Conservation (phyloP, 2,888 invertebrate genomes). For the Celastrina argiolus region DNA sequence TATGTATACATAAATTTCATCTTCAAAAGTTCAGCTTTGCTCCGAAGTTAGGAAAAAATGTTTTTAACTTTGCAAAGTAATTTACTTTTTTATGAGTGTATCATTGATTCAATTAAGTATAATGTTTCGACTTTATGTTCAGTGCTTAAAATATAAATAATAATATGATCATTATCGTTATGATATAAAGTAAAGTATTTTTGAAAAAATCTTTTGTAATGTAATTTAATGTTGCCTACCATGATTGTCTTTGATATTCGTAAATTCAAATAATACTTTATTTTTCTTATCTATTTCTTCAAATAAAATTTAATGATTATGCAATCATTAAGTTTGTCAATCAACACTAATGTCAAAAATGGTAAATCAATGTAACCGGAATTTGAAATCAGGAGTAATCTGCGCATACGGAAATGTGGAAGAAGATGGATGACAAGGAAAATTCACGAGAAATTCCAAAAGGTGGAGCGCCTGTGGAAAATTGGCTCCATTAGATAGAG, state of each 20-base stretch:
- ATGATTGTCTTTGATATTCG: not conserved
- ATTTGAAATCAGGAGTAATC: conserved; percentile 74
- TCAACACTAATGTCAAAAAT: conserved; percentile 26
- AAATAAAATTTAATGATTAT: too few relatives aligned
- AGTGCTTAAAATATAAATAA: conserved; percentile 14
- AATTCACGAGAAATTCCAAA: conserved; percentile 72
- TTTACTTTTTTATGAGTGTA: conserved; percentile 37
- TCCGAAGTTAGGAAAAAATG: conserved; percentile 50
- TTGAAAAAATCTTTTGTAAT: too few relatives aligned
- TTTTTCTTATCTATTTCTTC: too few relatives aligned
- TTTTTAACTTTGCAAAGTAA: conserved; percentile 42
- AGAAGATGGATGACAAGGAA: conserved; percentile 72
- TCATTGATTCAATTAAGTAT: conserved; percentile 6
- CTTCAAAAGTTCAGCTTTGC: conserved; percentile 42
- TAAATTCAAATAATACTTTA: not conserved
- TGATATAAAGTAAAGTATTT: not conserved
- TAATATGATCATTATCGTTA: not conserved
- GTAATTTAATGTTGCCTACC: not conserved
- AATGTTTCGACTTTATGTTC: not conserved
- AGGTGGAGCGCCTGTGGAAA: conserved; percentile 66
- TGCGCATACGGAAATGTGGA: conserved; percentile 63
- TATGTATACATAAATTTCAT: conserved; percentile 47
- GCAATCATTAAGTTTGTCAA: not conserved
- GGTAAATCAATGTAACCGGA: conserved; percentile 64
- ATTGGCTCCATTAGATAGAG: conserved; percentile 76